These are phyloP conservation scores for Cecropterus lyciades DNA, from an alignment of 1,140 invertebrate species.

Conservation along the genomic window DNA sequence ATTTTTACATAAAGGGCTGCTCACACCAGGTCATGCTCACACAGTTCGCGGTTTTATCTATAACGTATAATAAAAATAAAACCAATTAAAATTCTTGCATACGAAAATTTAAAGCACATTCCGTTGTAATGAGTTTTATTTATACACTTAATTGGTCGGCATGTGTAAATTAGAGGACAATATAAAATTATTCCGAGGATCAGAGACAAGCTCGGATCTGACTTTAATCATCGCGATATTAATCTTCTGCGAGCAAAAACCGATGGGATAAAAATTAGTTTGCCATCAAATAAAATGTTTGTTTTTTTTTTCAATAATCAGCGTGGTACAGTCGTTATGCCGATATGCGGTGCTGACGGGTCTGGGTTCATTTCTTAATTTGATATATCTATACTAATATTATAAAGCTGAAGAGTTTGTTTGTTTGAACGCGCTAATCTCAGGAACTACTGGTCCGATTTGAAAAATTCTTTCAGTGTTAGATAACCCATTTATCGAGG, in stretches of 20 bases:
- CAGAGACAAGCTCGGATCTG: slow-evolving; percentile 50
- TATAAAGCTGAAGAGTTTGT: too few relatives aligned
- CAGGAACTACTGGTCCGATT: too few relatives aligned
- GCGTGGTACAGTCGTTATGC: too few relatives aligned
- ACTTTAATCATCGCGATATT: slow-evolving; percentile 57
- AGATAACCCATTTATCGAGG: too few relatives aligned
- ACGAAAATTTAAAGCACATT: slow-evolving; percentile 59
- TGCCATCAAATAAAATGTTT: not conserved
- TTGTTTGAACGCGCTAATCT: too few relatives aligned
- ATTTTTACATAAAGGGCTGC: not conserved
- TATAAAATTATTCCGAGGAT: slow-evolving; percentile 53
- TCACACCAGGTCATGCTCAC: not conserved
- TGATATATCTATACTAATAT: too few relatives aligned
- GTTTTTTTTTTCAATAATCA: not conserved
- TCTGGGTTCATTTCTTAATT: too few relatives aligned
- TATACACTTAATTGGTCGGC: slow-evolving; percentile 67
- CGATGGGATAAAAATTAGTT: slow-evolving; percentile 17
- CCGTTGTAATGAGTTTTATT: slow-evolving; percentile 54
- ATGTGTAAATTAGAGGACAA: slow-evolving; percentile 70
- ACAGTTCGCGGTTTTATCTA: slow-evolving; percentile 18
- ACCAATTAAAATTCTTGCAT: slow-evolving; percentile 65
- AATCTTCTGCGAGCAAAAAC: slow-evolving; percentile 50
- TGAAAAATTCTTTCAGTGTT: too few relatives aligned
- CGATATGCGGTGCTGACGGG: too few relatives aligned
- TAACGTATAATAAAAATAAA: slow-evolving; percentile 39